These are phyloP conservation scores for Hypsibius dujardini DNA, from an alignment of 1,140 invertebrate genomes.

Conservation along the genomic window DNA sequence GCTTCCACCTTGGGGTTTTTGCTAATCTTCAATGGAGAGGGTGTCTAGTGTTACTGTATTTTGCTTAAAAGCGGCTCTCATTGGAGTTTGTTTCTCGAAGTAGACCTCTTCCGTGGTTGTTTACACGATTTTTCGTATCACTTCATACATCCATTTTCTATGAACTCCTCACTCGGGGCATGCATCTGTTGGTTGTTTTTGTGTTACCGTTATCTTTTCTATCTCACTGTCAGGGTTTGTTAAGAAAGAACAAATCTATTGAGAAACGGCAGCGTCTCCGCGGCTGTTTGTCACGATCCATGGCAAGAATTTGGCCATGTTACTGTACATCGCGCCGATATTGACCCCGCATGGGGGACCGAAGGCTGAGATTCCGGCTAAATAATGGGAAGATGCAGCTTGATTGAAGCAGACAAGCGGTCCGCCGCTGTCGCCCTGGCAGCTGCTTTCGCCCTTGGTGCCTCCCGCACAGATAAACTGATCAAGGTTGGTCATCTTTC, in stretches of 20 bases:
- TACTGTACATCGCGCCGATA: background rate
- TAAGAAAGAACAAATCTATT: background rate
- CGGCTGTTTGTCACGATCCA: background rate
- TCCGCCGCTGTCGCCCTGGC: constrained; percentile 7
- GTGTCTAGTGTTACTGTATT: background rate
- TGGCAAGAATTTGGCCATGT: background rate
- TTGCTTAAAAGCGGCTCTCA: background rate
- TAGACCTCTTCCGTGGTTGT: background rate
- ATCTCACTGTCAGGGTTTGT: too few relatives aligned
- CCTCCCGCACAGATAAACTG: background rate
- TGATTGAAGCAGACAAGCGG: background rate
- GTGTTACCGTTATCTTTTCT: too few relatives aligned
- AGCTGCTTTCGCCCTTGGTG: background rate
- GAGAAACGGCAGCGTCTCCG: background rate
- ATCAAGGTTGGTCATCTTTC: background rate
- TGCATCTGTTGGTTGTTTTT: too few relatives aligned
- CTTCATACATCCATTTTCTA: background rate
- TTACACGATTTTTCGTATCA: background rate
- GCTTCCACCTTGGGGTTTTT: background rate
- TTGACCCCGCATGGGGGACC: background rate
- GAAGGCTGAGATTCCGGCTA: constrained; percentile 3
- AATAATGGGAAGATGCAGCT: background rate
- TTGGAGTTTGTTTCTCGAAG: background rate
- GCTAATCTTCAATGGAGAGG: background rate
- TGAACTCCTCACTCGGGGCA: background rate